Evolutionary conservation across 35 echinoderm and acorn worm species (phyloP), one percentile per base, ranked within the genome.

Genomic region (Hemicentrotus pulcherrimus): DNA sequence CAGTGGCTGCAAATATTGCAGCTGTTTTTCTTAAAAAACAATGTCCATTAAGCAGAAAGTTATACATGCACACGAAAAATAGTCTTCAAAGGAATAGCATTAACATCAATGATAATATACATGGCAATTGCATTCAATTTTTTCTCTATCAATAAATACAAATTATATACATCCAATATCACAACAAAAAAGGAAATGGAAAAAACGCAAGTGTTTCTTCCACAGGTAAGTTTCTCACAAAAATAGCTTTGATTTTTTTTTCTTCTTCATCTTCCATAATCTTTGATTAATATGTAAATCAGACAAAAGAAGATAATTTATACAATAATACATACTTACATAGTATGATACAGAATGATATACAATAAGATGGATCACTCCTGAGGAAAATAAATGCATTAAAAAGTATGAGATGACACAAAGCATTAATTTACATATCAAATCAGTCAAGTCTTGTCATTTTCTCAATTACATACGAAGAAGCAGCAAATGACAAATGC

Each of bases 231-330:
- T 28, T 28, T 78, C 65, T 78, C 65, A 78, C 28, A 78, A 78
- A 78, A 78, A 78, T 78, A 78, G 65, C 65, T 78, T 78, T 78
- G 22, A 78, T 78, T n/a, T 78, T 78, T 6, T 41, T 41, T 41
- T 0, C n/a, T n/a, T 41, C 3, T 59, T 14, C 11, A 78, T 78
- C 65, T 78, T 78, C 19, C 65, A 78, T 22, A 78, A n/a, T 78
- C 24, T 78, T 22, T 78, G 65, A 78, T 78, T 78, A 78, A 78
- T 78, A 78, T 78, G 65, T 78, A 78, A 78, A 78, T 78, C 65
- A 78, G 65, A 78, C n/a, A 78, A 78, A 70, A 78, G 6, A 78
- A 78, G 19, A 78, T 78, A n/a, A 28, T 78, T 78, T 78, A 78
- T 78, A 78, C 65, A 78, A 78, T 78, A 8, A 78, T 78, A n/a